Conservation (phyloP, 2,888 invertebrate genomes). For the Plemyria rubiginata region DNA sequence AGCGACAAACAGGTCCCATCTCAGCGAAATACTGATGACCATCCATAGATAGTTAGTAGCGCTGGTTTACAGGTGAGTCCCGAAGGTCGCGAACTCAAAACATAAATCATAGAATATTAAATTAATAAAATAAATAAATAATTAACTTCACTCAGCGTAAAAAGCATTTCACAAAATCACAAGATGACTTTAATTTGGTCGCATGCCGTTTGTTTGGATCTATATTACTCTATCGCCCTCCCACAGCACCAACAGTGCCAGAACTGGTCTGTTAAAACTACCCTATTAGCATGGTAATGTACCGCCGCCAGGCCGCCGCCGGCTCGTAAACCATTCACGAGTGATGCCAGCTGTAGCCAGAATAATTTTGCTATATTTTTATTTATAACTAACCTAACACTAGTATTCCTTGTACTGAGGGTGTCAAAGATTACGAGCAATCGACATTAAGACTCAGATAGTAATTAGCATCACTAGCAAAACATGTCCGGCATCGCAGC, state of each 20-base stretch:
- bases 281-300: conserved; percentile 76
- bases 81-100: too few species aligned
- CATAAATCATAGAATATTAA: too few species aligned
- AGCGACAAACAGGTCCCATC: too few species aligned
- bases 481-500: too few species aligned
- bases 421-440: not conserved
- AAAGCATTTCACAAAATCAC: not conserved
- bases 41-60: too few species aligned
- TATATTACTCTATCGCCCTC: conserved; percentile 39
- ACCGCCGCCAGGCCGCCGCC: conserved; percentile 47
- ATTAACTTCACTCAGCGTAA: too few species aligned
- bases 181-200: not conserved
- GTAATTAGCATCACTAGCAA: too few species aligned
- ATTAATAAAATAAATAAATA: too few species aligned
- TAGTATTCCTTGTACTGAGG: not conserved
- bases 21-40: too few species aligned
- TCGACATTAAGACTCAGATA: too few species aligned
- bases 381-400: not conserved
- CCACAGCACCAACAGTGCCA: conserved; percentile 46
- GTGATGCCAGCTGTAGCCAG: conserved; percentile 2
- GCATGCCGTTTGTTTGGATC: not conserved
- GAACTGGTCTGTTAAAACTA: conserved; percentile 60
- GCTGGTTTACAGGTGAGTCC: too few species aligned
- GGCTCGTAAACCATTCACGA: conserved; percentile 54
- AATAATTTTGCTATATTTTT: conserved; percentile 5